Evolutionary conservation across 2,797 vertebrate genomes (phyloP), one percentile per base, ranked within the genome.

Genomic region (Sus cebifrons): DNA sequence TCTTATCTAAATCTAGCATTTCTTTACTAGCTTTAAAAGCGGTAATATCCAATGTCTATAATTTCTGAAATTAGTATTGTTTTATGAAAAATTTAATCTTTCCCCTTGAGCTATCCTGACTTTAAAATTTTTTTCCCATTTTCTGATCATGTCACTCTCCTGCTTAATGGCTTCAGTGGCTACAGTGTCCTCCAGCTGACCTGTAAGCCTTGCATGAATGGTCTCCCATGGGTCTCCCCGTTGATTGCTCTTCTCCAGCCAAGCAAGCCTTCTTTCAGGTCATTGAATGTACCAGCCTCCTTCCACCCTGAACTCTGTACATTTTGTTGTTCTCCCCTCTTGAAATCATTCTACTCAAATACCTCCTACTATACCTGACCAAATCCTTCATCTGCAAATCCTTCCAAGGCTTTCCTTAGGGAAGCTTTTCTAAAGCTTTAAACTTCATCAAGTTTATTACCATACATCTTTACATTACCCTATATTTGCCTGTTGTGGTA

Each of bases 21-120:
- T 86, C 10, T 90, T 36, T 78, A 11, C 20, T 32, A 82, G 89
- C 9, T 79, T 96, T 71, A 13, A 88, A 87, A 54, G 89, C 14
- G 60, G 1, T 74, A 85, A 70, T 83, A 25, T 81, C 52, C 20
- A 36, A 73, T 32, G 40, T 4, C 21, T 87, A 27, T 65, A 49
- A 65, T 77, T 74, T 95, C 52, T 88, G 10, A 36, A 36, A 36
- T 36, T 36, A 90, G 87, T 71, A 54, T 52, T 86, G 0, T 90
- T 88, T 58, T 25, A 52, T 93, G 52, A 83, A 91, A 67, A 36
- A 36, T 85, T 20, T 68, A 36, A 0, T 86, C 27, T 95, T 91
- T 91, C 4, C 18, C 13, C 2, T 15, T 78, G 27, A 79, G 7
- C 25, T 91, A 5, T 49, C 23, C 29, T 49, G 65, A 91, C 27